phyloP scores from a whole-genome alignment of 2,113 vertebrate genomes.

The Acanthochromis polyacanthus region DNA sequence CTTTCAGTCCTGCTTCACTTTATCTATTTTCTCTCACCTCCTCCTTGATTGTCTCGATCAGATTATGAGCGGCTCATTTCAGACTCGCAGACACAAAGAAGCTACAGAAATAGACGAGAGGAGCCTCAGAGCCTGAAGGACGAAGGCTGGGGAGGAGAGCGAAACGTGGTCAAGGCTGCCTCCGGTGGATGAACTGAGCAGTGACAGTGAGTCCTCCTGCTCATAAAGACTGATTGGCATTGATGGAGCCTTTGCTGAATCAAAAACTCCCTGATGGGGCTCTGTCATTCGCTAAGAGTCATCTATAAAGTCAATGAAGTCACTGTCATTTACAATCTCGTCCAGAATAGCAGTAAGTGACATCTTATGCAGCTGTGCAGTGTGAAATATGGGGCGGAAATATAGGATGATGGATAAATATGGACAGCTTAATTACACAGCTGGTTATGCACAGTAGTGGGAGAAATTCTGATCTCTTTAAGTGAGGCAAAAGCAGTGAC shows the following conservation, averaged over 20 bases:
- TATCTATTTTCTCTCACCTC: slow-evolving; percentile 39
- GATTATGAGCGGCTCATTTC: slow-evolving; percentile 37
- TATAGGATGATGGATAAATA: background rate
- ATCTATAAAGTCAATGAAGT: background rate
- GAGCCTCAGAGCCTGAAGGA: slow-evolving; percentile 26
- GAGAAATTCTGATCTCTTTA: background rate
- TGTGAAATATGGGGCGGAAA: slow-evolving; percentile 4
- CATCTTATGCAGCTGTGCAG: background rate
- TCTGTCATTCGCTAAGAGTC: slow-evolving; percentile 12
- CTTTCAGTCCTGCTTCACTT: slow-evolving; percentile 22
- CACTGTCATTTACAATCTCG: slow-evolving; percentile 13
- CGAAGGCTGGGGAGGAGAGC: background rate
- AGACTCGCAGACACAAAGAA: slow-evolving; percentile 26
- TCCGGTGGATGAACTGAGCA: slow-evolving; percentile 47
- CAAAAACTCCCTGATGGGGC: slow-evolving; percentile 26
- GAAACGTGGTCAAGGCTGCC: slow-evolving; percentile 63
- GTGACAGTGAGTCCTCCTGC: background rate
- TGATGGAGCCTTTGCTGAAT: slow-evolving; percentile 24
- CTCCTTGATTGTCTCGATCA: slow-evolving; percentile 49
- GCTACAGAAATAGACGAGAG: slow-evolving; percentile 31
- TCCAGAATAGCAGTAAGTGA: background rate
- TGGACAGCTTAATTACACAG: background rate
- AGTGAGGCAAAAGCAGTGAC: too few relatives aligned
- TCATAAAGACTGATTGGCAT: slow-evolving; percentile 3
- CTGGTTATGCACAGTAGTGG: background rate